phyloP scores from a whole-genome alignment of 2,113 vertebrate species.

The Notechis scutatus region DNA sequence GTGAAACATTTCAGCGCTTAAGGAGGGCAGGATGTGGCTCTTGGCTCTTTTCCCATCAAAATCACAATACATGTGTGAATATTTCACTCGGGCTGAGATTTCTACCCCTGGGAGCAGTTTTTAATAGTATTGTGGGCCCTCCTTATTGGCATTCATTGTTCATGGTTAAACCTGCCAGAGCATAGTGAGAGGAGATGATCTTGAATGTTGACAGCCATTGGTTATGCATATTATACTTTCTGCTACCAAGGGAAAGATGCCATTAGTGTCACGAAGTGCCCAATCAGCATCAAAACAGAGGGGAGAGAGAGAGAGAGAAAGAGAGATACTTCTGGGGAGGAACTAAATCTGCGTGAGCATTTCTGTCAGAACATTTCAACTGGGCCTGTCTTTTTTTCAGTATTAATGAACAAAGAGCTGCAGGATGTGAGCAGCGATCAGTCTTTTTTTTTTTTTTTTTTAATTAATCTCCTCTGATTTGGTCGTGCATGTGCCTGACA shows the following conservation, averaged over 20 bases:
- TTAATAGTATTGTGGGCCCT: neutral
- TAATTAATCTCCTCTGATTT: constrained; percentile 25
- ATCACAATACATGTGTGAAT: neutral
- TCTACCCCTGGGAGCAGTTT: neutral
- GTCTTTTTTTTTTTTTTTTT: constrained; percentile 33
- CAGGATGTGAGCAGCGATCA: constrained; percentile 19
- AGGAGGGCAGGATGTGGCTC: neutral
- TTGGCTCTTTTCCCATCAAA: neutral
- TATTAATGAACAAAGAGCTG: neutral
- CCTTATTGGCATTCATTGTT: neutral
- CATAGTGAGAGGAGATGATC: neutral
- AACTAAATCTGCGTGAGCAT: neutral
- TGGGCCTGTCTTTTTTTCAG: neutral
- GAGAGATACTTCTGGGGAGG: neutral
- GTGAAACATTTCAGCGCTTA: neutral
- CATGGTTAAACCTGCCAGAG: neutral
- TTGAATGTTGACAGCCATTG: neutral
- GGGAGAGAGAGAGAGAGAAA: neutral
- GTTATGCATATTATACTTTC: neutral
- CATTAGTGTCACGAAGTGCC: neutral
- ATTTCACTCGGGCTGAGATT: neutral
- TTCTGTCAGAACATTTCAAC: constrained; percentile 19
- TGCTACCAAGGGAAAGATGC: neutral
- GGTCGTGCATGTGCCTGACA: constrained; percentile 9
- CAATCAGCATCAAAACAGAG: neutral